Percentiles rank a stretch among this genome's conserved stretches.
Conservation (phyloP, 2,113 vertebrate species). For the Microtus ochrogaster region DNA sequence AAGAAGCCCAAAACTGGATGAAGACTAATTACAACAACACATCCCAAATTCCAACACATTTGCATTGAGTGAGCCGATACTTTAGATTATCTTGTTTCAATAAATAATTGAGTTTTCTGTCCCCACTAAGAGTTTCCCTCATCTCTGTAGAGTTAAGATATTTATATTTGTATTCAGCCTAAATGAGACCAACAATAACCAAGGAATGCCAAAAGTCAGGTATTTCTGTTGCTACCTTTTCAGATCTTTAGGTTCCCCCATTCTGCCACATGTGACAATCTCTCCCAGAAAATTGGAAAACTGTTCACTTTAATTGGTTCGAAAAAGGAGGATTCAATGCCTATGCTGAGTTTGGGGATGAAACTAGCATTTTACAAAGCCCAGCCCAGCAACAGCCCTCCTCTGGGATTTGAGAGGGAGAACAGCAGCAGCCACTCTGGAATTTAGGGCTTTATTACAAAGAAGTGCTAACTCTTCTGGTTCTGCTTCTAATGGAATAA, state of each 20-base stretch:
- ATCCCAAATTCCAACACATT: not conserved
- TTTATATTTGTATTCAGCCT: slow-evolving; percentile 45
- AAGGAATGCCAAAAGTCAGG: slow-evolving; percentile 26
- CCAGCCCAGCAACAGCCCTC: slow-evolving; percentile 63
- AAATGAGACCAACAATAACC: slow-evolving; percentile 13
- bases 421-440: slow-evolving; percentile 53
- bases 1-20: not conserved
- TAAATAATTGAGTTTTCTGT: slow-evolving; percentile 36
- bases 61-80: not conserved
- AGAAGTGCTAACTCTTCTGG: slow-evolving; percentile 60
- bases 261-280: slow-evolving; percentile 54
- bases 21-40: not conserved
- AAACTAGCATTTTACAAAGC: slow-evolving; percentile 76
- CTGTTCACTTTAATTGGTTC: slow-evolving; percentile 67
- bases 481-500: slow-evolving; percentile 71
- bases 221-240: slow-evolving; percentile 24
- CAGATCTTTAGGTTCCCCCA: slow-evolving; percentile 59
- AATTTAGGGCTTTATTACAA: slow-evolving; percentile 66
- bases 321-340: slow-evolving; percentile 62
- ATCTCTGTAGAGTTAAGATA: not conserved
- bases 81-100: slow-evolving; percentile 46
- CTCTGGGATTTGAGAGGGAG: slow-evolving; percentile 65
- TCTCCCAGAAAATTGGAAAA: slow-evolving; percentile 73
- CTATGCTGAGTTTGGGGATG: slow-evolving; percentile 67
- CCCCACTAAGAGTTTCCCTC: not conserved